phyloP scores from a whole-genome alignment of 2,113 vertebrate genomes.

The Acanthochromis polyacanthus region DNA sequence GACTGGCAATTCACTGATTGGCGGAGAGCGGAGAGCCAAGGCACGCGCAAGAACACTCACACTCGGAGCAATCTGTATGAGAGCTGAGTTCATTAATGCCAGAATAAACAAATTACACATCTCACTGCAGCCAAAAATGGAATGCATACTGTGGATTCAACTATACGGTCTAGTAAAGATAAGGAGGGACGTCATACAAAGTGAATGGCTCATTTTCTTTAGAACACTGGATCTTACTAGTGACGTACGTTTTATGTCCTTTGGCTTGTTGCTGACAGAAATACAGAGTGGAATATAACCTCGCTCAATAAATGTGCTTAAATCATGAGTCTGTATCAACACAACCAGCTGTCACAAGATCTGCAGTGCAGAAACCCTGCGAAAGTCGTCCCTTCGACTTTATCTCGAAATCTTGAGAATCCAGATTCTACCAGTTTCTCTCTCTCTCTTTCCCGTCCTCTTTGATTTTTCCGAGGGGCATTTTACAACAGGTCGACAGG shows the following conservation, averaged over 20 bases:
- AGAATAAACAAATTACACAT: conserved; percentile 59
- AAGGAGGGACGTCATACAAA: neutral
- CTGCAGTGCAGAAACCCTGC: neutral
- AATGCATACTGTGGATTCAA: neutral
- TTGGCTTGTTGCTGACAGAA: neutral
- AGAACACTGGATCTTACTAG: neutral
- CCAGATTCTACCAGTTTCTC: conserved; percentile 14
- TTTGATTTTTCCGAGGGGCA: conserved; percentile 60
- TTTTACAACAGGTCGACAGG: conserved; percentile 68
- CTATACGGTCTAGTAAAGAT: neutral
- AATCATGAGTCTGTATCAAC: neutral
- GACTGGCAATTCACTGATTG: conserved; percentile 36
- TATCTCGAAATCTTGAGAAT: neutral
- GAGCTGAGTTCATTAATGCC: conserved; percentile 17
- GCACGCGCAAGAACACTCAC: conserved; percentile 39
- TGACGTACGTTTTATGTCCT: conserved; percentile 34
- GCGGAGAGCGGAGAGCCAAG: conserved; percentile 24
- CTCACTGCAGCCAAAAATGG: conserved; percentile 7
- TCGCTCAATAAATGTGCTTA: neutral
- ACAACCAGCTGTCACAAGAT: conserved; percentile 7
- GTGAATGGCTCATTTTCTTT: conserved; percentile 11
- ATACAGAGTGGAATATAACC: neutral
- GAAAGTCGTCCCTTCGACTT: neutral
- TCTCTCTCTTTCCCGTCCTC: neutral
- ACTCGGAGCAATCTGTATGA: conserved; percentile 28